These are phyloP conservation scores for Eunapius fragilis DNA, from an alignment of 37 sponge, comb jelly and placozoan species.

Conservation along the genomic window DNA sequence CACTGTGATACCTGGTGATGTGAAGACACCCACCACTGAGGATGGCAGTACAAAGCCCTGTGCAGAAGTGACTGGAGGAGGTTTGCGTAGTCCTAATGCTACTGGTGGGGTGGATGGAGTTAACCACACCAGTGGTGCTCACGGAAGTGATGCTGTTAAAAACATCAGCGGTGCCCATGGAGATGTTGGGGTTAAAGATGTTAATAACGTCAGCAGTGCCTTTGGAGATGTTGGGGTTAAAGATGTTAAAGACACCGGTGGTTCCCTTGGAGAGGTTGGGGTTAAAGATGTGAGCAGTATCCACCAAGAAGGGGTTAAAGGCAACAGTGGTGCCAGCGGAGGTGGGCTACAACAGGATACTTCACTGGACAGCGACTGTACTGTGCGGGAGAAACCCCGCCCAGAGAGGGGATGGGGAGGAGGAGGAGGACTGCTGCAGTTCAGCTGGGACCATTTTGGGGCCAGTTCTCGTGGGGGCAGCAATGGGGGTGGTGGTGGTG, in stretches of 20 bases:
- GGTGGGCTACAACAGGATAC: not conserved
- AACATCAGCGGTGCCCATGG: not conserved
- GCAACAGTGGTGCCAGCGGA: not conserved
- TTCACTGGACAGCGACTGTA: not conserved
- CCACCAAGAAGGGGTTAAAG: not conserved
- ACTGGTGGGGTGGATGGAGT: no score
- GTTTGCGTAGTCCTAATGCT: not conserved
- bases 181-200: not conserved
- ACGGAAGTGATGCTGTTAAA: not conserved
- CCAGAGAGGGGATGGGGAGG: no score
- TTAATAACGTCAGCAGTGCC: not conserved
- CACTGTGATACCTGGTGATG: not conserved
- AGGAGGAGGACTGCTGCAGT: conserved; percentile 21
- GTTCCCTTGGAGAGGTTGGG: not conserved
- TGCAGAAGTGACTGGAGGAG: not conserved
- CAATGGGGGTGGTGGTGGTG: not conserved
- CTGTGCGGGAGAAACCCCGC: not conserved
- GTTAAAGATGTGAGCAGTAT: not conserved
- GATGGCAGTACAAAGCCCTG: not conserved
- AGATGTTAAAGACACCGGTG: not conserved
- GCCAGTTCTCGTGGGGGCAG: not conserved
- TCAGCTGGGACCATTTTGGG: conserved; percentile 59
- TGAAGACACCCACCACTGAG: not conserved
- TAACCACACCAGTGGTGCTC: not conserved
- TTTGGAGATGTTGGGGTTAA: not conserved